Conservation (phyloP, 2,113 vertebrate species). For the Rostratula benghalensis region DNA sequence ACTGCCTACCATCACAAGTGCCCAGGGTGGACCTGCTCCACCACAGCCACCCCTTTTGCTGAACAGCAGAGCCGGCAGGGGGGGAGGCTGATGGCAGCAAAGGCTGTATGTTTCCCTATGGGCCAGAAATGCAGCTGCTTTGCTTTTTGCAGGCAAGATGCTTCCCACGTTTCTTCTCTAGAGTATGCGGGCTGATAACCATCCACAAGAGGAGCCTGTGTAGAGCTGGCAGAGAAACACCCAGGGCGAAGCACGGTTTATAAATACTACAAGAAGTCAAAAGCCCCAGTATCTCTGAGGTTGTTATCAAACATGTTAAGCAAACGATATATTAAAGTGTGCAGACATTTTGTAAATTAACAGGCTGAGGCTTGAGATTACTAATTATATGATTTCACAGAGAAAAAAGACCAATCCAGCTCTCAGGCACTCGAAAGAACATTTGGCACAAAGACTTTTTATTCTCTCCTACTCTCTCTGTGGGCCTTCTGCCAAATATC, state of each 20-base stretch:
- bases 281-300: neutral
- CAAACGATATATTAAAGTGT: constrained; percentile 42
- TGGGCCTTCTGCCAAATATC: constrained; percentile 38
- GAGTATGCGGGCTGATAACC: neutral
- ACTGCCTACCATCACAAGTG: accelerated
- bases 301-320: constrained; percentile 52
- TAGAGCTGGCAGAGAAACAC: neutral
- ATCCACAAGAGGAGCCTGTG: neutral
- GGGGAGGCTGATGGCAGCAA: neutral
- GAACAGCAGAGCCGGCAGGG: accelerated
- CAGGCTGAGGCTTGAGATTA: constrained; percentile 21
- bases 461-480: constrained; percentile 33
- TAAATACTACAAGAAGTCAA: constrained; percentile 6
- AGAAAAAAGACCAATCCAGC: constrained; percentile 50
- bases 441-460: constrained; percentile 45
- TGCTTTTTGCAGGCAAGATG: neutral
- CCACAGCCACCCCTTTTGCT: accelerated
- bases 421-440: constrained; percentile 59
- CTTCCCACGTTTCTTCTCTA: neutral
- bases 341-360: constrained; percentile 54
- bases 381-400: constrained; percentile 53
- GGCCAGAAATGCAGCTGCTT: neutral
- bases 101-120: accelerated
- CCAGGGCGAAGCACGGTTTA: neutral
- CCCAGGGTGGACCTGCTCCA: neutral